phyloP scores from a whole-genome alignment of 2,888 invertebrate species.

The Conchocele bisecta region DNA sequence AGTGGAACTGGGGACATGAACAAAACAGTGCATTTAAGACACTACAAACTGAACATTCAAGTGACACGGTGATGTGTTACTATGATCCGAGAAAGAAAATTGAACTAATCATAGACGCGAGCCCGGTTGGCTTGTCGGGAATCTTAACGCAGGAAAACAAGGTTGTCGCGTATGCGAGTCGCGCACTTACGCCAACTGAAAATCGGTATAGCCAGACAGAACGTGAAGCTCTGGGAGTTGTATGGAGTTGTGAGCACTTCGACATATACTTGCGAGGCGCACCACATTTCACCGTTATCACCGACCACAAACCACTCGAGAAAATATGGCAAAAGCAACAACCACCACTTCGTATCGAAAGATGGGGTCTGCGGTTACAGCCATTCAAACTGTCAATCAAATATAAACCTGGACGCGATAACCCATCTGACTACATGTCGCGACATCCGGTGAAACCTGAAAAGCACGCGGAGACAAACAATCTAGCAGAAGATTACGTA shows the following conservation, averaged over 20 bases:
- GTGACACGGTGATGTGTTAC: conserved; percentile 50
- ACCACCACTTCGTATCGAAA: conserved; percentile 60
- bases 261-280: conserved; percentile 59
- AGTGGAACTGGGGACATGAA: conserved; percentile 52
- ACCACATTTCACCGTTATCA: conserved; percentile 56
- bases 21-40: conserved; percentile 55
- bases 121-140: not conserved
- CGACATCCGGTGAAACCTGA: conserved; percentile 48
- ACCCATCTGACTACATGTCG: conserved; percentile 64
- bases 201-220: conserved; percentile 62
- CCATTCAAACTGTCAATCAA: conserved; percentile 53
- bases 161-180: conserved; percentile 53
- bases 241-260: conserved; percentile 63
- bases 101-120: conserved; percentile 1
- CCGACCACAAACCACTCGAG: conserved; percentile 63
- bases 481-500: conserved; percentile 63
- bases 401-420: conserved; percentile 59
- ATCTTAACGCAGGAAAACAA: not conserved
- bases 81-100: conserved; percentile 29
- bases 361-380: conserved; percentile 53
- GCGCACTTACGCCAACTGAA: conserved; percentile 55
- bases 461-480: conserved; percentile 12
- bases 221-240: conserved; percentile 62
- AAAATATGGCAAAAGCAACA: conserved; percentile 33
- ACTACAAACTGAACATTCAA: conserved; percentile 43